Evolutionary conservation across 2,888 invertebrate species (phyloP).

Genomic region (Cetonia aurata): DNA sequence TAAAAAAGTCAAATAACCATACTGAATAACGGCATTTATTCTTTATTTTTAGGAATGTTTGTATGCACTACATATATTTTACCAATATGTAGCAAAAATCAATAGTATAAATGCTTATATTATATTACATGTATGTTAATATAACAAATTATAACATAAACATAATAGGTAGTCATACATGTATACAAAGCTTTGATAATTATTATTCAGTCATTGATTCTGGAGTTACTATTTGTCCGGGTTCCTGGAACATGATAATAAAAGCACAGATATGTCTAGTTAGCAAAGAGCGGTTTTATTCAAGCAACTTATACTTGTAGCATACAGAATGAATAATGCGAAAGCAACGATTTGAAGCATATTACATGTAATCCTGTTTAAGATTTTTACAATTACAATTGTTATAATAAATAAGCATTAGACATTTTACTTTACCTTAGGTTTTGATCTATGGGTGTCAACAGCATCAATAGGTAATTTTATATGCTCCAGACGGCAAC

Average conservation of each 20-base stretch:
- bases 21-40: not conserved
- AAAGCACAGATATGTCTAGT: constrained; percentile 32
- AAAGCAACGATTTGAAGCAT: not conserved
- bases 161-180: constrained; percentile 11
- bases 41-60: not conserved
- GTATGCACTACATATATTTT: too few relatives aligned
- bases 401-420: too few relatives aligned
- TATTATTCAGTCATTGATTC: constrained; percentile 46
- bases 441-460: constrained; percentile 95
- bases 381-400: too few relatives aligned
- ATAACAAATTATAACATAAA: constrained; percentile 22
- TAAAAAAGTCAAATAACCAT: constrained; percentile 5
- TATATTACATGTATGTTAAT: constrained; percentile 14
- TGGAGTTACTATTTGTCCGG: constrained; percentile 56
- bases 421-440: constrained; percentile 72
- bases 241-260: constrained; percentile 62
- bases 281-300: constrained; percentile 31
- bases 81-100: too few relatives aligned
- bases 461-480: constrained; percentile 93
- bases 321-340: constrained; percentile 3
- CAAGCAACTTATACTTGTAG: not conserved
- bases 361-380: too few relatives aligned
- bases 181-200: constrained; percentile 3
- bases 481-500: constrained; percentile 96
- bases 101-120: too few relatives aligned